Conservation (phyloP, 2,888 invertebrate genomes). For the Drosophila paranaensis region DNA sequence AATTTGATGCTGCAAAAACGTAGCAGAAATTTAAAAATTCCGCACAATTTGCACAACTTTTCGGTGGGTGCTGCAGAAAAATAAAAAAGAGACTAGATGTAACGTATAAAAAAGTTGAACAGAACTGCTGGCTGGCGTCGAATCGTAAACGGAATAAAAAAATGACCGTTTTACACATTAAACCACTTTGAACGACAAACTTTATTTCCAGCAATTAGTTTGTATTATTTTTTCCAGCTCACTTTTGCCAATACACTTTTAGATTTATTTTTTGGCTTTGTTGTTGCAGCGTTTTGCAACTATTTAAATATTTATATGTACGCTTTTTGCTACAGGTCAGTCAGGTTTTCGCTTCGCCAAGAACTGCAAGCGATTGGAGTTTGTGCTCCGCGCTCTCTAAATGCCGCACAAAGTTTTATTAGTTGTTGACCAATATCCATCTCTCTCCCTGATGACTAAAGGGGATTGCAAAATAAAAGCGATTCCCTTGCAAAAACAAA, state of each 20-base stretch:
- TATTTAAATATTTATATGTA: slow-evolving; percentile 69
- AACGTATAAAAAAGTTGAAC: slow-evolving; percentile 50
- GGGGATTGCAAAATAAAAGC: not conserved
- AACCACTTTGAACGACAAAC: slow-evolving; percentile 63
- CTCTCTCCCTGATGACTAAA: slow-evolving; percentile 8
- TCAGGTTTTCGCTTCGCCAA: slow-evolving; percentile 27
- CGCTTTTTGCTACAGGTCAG: slow-evolving; percentile 11
- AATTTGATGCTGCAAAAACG: slow-evolving; percentile 39
- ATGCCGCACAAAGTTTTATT: slow-evolving; percentile 71
- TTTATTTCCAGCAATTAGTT: slow-evolving; percentile 75
- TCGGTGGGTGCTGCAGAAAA: slow-evolving; percentile 12
- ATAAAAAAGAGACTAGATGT: slow-evolving; percentile 25
- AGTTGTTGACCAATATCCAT: slow-evolving; percentile 70
- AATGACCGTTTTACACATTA: slow-evolving; percentile 35
- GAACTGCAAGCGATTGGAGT: slow-evolving; percentile 18
- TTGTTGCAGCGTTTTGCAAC: slow-evolving; percentile 49
- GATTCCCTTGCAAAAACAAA: slow-evolving; percentile 27
- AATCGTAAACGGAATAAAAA: slow-evolving; percentile 3
- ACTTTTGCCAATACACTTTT: slow-evolving; percentile 32
- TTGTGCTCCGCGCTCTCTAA: slow-evolving; percentile 43
- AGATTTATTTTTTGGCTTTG: slow-evolving; percentile 35
- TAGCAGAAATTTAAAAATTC: slow-evolving; percentile 57
- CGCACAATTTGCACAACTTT: slow-evolving; percentile 64
- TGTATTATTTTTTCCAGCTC: slow-evolving; percentile 66
- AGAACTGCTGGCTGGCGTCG: slow-evolving; percentile 37